phyloP scores from a whole-genome alignment of 2,113 vertebrate genomes.

The Eretmochelys imbricata region DNA sequence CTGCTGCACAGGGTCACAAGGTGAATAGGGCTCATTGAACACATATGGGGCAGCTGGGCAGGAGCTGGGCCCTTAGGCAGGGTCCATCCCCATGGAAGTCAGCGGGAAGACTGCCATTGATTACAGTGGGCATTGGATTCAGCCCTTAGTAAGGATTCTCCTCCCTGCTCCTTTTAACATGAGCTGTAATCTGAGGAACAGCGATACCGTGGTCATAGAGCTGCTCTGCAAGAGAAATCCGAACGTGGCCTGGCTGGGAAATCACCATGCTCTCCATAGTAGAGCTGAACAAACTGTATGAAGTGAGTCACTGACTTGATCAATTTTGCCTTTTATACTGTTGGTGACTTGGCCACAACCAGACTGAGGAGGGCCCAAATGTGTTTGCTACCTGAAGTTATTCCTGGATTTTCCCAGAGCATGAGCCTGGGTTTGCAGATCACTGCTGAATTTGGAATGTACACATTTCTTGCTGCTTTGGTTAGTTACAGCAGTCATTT shows the following conservation, averaged over 20 bases:
- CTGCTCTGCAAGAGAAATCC: neutral
- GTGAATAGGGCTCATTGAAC: neutral
- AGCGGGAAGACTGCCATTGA: neutral
- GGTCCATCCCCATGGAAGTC: neutral
- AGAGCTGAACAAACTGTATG: neutral
- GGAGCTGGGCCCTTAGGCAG: neutral
- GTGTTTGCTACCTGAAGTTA: neutral
- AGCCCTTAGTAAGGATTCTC: neutral
- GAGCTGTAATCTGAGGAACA: neutral
- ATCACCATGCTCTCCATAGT: neutral
- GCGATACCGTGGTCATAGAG: neutral
- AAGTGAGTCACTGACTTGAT: neutral
- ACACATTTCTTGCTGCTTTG: neutral
- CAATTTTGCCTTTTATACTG: neutral
- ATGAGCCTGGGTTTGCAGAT: neutral
- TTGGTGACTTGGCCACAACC: neutral
- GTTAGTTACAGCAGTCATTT: neutral
- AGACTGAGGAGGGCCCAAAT: neutral
- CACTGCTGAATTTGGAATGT: neutral
- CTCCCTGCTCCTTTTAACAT: neutral
- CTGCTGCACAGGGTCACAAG: neutral
- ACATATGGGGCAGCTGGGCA: neutral
- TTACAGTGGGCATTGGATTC: neutral
- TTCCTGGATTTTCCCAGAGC: neutral
- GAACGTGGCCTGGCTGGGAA: neutral